phyloP scores from a whole-genome alignment of 2,797 vertebrate species.

The Crocodylus rhombifer region DNA sequence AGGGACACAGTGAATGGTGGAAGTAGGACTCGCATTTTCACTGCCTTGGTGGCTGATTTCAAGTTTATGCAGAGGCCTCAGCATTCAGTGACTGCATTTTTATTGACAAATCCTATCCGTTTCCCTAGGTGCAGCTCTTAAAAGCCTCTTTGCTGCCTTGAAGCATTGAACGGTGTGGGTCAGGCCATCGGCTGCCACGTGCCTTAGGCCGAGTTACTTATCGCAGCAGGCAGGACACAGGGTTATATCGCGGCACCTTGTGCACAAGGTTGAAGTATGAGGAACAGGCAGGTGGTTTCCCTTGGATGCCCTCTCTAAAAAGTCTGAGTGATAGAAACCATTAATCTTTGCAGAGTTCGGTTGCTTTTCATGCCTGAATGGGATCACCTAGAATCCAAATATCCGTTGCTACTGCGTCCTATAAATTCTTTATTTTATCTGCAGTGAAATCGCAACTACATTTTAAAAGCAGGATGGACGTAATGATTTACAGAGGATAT shows the following conservation, averaged over 20 bases:
- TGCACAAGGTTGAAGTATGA: background rate
- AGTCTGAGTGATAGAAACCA: background rate
- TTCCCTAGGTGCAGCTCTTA: background rate
- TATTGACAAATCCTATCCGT: background rate
- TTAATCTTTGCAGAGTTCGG: background rate
- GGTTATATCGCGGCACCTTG: accelerated
- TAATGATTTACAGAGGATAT: slow-evolving; percentile 24
- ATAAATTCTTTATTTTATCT: slow-evolving; percentile 33
- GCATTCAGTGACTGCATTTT: background rate
- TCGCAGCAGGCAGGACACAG: background rate
- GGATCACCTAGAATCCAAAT: background rate
- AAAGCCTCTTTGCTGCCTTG: background rate
- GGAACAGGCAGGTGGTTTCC: background rate
- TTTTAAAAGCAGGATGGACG: background rate
- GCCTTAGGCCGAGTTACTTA: background rate
- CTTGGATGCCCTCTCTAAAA: background rate
- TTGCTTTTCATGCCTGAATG: background rate
- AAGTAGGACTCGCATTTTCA: background rate
- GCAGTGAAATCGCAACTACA: background rate
- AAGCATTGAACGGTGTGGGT: background rate
- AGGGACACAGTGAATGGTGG: background rate
- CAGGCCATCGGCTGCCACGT: accelerated
- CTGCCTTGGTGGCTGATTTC: background rate
- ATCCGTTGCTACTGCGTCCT: background rate
- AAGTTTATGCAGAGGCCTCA: background rate